Evolutionary conservation across 2,113 vertebrate genomes (phyloP).

Genomic region (Etia nguti): DNA sequence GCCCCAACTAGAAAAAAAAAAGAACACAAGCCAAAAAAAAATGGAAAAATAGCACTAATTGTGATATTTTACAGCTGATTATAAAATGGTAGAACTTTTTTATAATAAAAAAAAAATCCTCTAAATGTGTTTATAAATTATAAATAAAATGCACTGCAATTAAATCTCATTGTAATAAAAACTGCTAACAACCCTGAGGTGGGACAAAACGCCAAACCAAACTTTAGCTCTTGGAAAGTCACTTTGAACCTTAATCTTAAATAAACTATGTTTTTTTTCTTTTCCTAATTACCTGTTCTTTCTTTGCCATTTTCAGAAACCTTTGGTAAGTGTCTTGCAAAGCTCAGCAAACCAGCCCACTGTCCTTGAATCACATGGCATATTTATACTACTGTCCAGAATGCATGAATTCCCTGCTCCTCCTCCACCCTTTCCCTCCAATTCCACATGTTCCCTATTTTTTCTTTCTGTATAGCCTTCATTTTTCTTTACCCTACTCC

Average conservation of each 20-base stretch:
- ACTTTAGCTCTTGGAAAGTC: neutral
- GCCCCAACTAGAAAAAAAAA: neutral
- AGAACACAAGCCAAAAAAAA: neutral
- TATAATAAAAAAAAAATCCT: neutral
- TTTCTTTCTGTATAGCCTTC: neutral
- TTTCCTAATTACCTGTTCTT: constrained; percentile 60
- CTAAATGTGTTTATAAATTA: neutral
- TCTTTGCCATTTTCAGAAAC: constrained; percentile 89
- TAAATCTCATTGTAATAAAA: neutral
- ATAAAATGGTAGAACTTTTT: neutral
- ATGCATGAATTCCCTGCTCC: constrained; percentile 78
- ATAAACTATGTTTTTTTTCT: constrained; percentile 67
- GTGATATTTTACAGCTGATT: neutral
- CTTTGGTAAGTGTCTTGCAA: constrained; percentile 91
- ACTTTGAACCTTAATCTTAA: constrained; percentile 37
- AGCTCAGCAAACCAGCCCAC: constrained; percentile 73
- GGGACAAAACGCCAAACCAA: neutral
- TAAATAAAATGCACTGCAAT: neutral
- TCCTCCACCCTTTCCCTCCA: constrained; percentile 4
- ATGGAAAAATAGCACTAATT: neutral
- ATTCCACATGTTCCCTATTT: neutral
- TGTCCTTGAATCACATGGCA: constrained; percentile 82
- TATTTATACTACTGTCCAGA: constrained; percentile 74
- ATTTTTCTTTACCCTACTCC: constrained; percentile 2
- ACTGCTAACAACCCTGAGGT: neutral